These are phyloP conservation scores for Cryptotermes secundus DNA, from an alignment of 1,140 invertebrate genomes.

Conservation along the genomic window DNA sequence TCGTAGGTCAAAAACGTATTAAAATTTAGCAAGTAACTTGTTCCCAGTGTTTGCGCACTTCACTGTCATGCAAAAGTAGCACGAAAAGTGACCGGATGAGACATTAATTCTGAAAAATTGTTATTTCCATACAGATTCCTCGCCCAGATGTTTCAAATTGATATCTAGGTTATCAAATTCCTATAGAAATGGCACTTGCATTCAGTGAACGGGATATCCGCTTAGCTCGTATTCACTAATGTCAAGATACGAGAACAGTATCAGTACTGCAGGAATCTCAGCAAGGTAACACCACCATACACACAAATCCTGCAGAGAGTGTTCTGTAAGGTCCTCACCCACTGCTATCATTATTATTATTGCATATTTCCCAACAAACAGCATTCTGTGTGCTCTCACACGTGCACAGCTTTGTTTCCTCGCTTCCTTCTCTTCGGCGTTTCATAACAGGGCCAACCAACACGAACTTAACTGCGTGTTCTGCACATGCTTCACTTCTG, in stretches of 20 bases:
- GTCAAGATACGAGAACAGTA: neutral
- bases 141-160: neutral
- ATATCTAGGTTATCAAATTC: constrained; percentile 12
- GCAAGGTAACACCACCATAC: no score
- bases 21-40: no score
- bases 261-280: neutral
- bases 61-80: no score
- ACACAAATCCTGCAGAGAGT: no score
- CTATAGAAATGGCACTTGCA: neutral
- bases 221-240: neutral
- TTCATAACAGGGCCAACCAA: neutral
- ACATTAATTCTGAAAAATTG: neutral
- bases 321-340: no score
- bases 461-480: no score
- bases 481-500: no score
- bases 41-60: no score
- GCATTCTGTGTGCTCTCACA: neutral
- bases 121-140: neutral
- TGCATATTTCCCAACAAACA: neutral
- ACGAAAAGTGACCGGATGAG: no score
- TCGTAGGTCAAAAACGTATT: no score
- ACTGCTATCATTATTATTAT: neutral
- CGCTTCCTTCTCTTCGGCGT: neutral
- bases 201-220: neutral
- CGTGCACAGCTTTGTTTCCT: neutral